Conservation (phyloP, 2,797 vertebrate genomes). For the Lepilemur ruficaudatus region DNA sequence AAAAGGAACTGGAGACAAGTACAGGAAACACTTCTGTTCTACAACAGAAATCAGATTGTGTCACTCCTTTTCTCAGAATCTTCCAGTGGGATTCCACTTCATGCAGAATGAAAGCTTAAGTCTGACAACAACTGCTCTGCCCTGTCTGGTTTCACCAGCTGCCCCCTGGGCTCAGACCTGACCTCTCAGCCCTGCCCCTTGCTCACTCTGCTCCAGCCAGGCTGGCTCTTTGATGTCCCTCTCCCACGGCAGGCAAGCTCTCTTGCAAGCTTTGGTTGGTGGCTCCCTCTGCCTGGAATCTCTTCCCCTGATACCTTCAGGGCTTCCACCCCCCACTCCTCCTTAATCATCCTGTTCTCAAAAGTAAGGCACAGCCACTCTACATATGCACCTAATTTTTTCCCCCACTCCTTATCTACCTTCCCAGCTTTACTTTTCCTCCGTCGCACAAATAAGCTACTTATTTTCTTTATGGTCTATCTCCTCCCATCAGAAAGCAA, state of each 20-base stretch:
- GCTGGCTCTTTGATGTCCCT: neutral
- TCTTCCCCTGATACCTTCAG: neutral
- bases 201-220: neutral
- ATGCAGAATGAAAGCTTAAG: neutral
- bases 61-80: neutral
- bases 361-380: neutral
- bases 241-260: neutral
- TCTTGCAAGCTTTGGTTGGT: fast-evolving
- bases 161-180: neutral
- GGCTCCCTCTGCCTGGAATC: neutral
- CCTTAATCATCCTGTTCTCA: neutral
- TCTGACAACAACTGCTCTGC: neutral
- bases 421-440: neutral
- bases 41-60: neutral
- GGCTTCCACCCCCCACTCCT: neutral
- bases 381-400: neutral
- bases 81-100: neutral
- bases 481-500: neutral
- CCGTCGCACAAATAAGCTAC: neutral
- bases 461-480: neutral
- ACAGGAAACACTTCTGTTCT: neutral
- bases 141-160: neutral
- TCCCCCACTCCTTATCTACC: neutral
- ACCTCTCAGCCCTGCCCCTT: neutral
- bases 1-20: neutral